Conservation (phyloP, 1,140 invertebrate species). For the Chlorops oryzae region DNA sequence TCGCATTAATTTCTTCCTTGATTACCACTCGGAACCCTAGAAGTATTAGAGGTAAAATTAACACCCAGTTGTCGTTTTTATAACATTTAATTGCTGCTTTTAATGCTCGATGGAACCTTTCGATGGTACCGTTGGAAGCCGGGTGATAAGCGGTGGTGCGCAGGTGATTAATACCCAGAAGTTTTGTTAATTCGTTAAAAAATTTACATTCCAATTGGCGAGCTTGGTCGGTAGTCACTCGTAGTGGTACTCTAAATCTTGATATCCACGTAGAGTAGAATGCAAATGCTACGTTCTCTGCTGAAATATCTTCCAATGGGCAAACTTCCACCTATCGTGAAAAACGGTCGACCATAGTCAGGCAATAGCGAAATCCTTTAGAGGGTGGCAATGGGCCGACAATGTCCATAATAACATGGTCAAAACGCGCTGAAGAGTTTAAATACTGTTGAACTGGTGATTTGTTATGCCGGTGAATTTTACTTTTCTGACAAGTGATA, state of each 20-base stretch:
- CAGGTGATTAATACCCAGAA: neutral
- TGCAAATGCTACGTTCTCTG: conserved; percentile 28
- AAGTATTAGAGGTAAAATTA: no score
- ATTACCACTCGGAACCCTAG: no score
- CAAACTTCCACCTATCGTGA: conserved; percentile 35
- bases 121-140: no score
- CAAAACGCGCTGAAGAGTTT: conserved; percentile 13
- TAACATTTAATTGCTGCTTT: no score
- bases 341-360: conserved; percentile 31
- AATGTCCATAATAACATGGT: conserved; percentile 36
- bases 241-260: conserved; percentile 37
- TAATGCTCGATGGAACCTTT: no score
- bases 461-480: conserved; percentile 17
- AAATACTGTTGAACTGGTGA: neutral
- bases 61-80: no score
- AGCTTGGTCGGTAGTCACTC: conserved; percentile 48
- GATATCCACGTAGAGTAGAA: conserved; percentile 35
- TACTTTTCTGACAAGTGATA: conserved; percentile 28
- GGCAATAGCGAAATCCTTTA: conserved; percentile 18
- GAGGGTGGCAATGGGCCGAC: conserved; percentile 25
- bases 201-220: conserved; percentile 42
- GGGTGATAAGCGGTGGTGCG: no score
- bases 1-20: no score
- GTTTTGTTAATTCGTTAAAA: conserved; percentile 17
- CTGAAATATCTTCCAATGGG: conserved; percentile 26